Percentiles rank a stretch among this genome's conserved stretches.
phyloP scores from a whole-genome alignment of 2,797 vertebrate genomes.

The Glossophaga mutica region DNA sequence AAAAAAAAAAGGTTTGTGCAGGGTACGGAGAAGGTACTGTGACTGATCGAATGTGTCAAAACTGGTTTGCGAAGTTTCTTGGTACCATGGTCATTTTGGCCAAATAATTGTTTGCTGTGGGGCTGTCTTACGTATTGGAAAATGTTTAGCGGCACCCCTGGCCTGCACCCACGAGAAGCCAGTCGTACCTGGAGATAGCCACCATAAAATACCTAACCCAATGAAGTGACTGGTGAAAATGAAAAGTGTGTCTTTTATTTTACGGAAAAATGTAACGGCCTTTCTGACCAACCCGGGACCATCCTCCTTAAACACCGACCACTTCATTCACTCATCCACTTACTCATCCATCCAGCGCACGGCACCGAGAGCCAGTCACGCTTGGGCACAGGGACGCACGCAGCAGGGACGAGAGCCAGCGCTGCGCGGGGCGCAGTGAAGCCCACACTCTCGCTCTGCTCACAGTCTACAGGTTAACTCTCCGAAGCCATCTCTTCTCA shows the following conservation, averaged over 20 bases:
- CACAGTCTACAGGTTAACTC: neutral
- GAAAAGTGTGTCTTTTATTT: neutral
- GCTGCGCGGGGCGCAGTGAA: rapidly evolving
- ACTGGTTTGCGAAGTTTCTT: neutral
- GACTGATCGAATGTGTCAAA: neutral
- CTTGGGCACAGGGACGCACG: too few relatives aligned
- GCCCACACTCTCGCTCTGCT: neutral
- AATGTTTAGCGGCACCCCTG: too few relatives aligned
- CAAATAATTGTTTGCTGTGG: neutral
- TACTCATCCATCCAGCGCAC: too few relatives aligned
- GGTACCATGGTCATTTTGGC: neutral
- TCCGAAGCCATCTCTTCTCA: neutral
- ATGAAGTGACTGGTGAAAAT: neutral
- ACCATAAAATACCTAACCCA: too few relatives aligned
- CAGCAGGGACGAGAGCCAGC: neutral
- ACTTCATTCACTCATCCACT: neutral
- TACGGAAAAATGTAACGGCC: neutral
- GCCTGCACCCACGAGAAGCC: neutral
- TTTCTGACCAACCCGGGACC: neutral
- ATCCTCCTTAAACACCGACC: neutral
- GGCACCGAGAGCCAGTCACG: neutral
- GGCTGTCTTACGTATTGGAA: too few relatives aligned
- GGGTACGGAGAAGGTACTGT: neutral
- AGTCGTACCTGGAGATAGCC: neutral
- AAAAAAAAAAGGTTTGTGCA: neutral